Conservation (phyloP, 2,888 invertebrate genomes). For the Microplitis deprimator region DNA sequence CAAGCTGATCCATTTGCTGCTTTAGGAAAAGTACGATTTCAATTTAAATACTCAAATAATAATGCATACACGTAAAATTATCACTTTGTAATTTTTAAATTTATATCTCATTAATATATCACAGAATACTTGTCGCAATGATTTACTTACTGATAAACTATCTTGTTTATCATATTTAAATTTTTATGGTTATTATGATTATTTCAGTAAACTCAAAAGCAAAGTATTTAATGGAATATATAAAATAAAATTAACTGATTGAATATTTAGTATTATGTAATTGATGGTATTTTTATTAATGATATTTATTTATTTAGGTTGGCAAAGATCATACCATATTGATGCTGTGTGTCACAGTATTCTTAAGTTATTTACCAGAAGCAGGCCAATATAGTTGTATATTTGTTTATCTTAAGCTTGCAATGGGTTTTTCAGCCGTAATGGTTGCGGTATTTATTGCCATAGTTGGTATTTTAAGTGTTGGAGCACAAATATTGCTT, state of each 20-base stretch:
- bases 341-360: constrained; percentile 97
- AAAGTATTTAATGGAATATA: background rate
- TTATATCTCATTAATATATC: background rate
- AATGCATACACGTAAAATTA: no score
- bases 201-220: background rate
- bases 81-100: background rate
- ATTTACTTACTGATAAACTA: background rate
- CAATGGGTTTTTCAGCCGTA: constrained; percentile 94
- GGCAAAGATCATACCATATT: constrained; percentile 96
- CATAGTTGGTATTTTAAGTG: constrained; percentile 95
- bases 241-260: background rate
- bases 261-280: background rate
- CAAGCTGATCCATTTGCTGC: constrained; percentile 96
- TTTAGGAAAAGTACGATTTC: constrained; percentile 71
- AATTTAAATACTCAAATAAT: no score
- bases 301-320: constrained; percentile 74
- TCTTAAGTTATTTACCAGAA: constrained; percentile 98
- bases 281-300: constrained; percentile 2
- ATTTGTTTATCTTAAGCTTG: constrained; percentile 97
- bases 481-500: constrained; percentile 92
- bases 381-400: constrained; percentile 99
- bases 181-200: background rate
- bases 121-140: constrained; percentile 2
- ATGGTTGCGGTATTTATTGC: constrained; percentile 99
- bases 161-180: background rate